Conservation (phyloP, 1,140 invertebrate genomes). For the Andricus grossulariae region DNA sequence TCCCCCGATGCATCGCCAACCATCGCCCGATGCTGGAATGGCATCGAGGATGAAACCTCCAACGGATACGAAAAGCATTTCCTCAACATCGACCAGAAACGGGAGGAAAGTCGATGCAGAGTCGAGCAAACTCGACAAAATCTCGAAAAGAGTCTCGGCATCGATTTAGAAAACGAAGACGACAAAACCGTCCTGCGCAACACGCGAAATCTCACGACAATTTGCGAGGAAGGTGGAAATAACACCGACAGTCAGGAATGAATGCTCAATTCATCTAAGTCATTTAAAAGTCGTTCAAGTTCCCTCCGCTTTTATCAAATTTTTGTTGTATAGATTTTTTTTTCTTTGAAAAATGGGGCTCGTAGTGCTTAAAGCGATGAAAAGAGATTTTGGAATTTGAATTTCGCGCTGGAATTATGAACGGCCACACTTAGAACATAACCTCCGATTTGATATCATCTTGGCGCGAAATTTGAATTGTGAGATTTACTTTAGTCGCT, state of each 20-base stretch:
- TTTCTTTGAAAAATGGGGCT: too few relatives aligned
- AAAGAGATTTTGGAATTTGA: too few relatives aligned
- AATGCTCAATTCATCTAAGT: slow-evolving; percentile 35
- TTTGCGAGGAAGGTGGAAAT: slow-evolving; percentile 56
- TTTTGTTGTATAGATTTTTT: too few relatives aligned
- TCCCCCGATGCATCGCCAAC: slow-evolving; percentile 61
- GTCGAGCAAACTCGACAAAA: slow-evolving; percentile 58
- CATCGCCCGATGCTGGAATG: slow-evolving; percentile 51
- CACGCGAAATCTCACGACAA: slow-evolving; percentile 56
- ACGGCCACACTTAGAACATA: too few relatives aligned
- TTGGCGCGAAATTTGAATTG: too few relatives aligned
- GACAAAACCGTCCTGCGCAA: slow-evolving; percentile 37
- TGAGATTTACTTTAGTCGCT: too few relatives aligned
- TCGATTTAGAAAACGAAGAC: slow-evolving; percentile 44
- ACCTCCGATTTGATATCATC: too few relatives aligned
- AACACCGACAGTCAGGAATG: slow-evolving; percentile 52
- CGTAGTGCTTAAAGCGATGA: too few relatives aligned
- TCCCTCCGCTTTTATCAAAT: slow-evolving; percentile 4
- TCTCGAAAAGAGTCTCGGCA: slow-evolving; percentile 50
- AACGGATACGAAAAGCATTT: slow-evolving; percentile 56
- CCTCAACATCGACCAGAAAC: slow-evolving; percentile 49
- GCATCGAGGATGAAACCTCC: slow-evolving; percentile 50
- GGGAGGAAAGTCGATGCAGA: slow-evolving; percentile 51
- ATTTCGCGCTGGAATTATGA: too few relatives aligned
- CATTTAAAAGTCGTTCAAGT: slow-evolving; percentile 11